Conservation (phyloP, 2,113 vertebrate species). For the Trachemys scripta region DNA sequence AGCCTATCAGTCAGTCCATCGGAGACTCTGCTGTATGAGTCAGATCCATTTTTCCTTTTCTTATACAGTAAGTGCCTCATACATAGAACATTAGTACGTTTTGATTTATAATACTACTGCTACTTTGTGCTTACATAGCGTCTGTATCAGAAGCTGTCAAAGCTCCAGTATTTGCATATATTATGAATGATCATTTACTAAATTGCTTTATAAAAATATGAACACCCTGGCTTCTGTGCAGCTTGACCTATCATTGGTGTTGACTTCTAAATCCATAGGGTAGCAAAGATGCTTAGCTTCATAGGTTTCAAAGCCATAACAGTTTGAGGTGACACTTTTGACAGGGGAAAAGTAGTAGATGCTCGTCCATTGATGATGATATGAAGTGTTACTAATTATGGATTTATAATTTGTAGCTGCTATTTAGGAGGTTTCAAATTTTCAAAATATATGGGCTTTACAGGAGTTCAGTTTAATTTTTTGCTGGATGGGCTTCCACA, state of each 20-base stretch:
- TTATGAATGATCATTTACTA: constrained; percentile 35
- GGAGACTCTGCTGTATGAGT: constrained; percentile 33
- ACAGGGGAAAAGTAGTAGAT: background rate
- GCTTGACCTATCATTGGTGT: constrained; percentile 29
- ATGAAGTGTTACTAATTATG: background rate
- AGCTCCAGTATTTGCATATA: constrained; percentile 27
- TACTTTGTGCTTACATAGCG: constrained; percentile 55
- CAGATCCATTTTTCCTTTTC: constrained; percentile 53
- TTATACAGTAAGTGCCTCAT: constrained; percentile 13
- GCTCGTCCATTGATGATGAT: background rate
- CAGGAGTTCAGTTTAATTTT: constrained; percentile 19
- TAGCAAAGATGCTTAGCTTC: constrained; percentile 61
- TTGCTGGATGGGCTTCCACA: background rate
- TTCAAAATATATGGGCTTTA: background rate
- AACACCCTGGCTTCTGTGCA: background rate
- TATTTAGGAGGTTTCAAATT: background rate
- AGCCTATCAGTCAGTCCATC: constrained; percentile 39
- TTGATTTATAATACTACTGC: constrained; percentile 40
- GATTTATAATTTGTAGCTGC: rapidly evolving
- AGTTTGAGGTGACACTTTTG: constrained; percentile 40
- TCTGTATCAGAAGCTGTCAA: constrained; percentile 38
- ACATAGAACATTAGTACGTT: constrained; percentile 42
- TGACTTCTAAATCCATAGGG: constrained; percentile 33
- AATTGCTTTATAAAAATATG: constrained; percentile 17
- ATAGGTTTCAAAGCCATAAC: constrained; percentile 1